phyloP scores from a whole-genome alignment of 2,113 vertebrate genomes.

The Rallus limicola region DNA sequence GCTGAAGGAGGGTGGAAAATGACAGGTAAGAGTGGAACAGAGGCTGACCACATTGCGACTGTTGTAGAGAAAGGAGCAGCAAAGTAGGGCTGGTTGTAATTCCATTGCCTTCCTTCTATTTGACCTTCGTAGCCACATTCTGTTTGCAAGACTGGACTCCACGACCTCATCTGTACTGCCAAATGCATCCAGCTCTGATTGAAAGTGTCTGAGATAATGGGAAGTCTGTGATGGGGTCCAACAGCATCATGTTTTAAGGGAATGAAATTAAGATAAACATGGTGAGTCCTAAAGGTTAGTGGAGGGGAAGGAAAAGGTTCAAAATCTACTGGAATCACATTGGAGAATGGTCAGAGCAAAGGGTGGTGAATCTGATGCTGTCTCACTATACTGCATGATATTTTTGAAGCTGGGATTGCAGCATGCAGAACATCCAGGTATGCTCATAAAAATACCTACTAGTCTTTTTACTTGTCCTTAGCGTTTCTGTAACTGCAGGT shows the following conservation, averaged over 20 bases:
- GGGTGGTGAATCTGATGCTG: background rate
- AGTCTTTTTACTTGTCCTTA: background rate
- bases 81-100: background rate
- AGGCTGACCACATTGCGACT: background rate
- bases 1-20: background rate
- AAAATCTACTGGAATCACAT: background rate
- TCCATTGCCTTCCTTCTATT: background rate
- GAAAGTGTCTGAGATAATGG: background rate
- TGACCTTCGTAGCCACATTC: background rate
- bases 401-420: background rate
- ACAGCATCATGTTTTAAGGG: background rate
- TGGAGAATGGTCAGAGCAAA: background rate
- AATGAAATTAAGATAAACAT: background rate
- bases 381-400: background rate
- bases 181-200: background rate
- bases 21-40: background rate
- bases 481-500: background rate
- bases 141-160: background rate
- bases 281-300: background rate
- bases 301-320: background rate
- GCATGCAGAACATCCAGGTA: background rate
- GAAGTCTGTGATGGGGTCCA: background rate
- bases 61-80: background rate
- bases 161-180: background rate
- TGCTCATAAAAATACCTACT: background rate